phyloP scores from a whole-genome alignment of 2,797 vertebrate genomes.

The Margarornis squamiger region DNA sequence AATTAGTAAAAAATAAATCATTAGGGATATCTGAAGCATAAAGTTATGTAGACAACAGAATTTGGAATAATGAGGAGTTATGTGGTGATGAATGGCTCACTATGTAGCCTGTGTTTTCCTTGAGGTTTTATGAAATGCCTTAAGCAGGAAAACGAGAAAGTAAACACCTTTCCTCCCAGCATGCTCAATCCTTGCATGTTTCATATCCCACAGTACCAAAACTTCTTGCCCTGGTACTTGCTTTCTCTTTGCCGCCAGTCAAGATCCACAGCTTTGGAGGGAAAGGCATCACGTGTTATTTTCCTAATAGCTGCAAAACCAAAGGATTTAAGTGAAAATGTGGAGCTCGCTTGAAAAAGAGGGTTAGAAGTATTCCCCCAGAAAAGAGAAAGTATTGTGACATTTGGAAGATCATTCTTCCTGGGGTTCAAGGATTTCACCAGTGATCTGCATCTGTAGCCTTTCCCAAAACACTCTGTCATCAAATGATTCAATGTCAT shows the following conservation, averaged over 20 bases:
- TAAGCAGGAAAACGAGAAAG: neutral
- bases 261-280: neutral
- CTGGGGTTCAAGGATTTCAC: conserved; percentile 49
- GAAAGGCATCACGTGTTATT: neutral
- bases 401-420: conserved; percentile 63
- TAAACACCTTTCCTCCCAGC: neutral
- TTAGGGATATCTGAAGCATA: neutral
- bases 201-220: neutral
- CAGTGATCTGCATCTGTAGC: conserved; percentile 43
- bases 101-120: neutral
- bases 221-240: neutral
- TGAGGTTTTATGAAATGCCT: neutral
- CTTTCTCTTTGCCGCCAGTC: conserved; percentile 11
- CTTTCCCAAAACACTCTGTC: conserved; percentile 64
- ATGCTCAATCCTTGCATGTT: neutral
- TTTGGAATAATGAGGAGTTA: neutral
- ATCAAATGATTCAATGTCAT: conserved; percentile 74
- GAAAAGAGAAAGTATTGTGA: conserved; percentile 63
- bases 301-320: conserved; percentile 11
- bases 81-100: neutral
- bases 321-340: neutral
- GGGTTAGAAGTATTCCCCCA: conserved; percentile 28
- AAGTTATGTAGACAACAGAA: neutral
- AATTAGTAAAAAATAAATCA: neutral
- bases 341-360: neutral